A percentile compares a stretch with the other conserved stretches of the same genome.
Conservation (phyloP, 2,888 invertebrate genomes). For the Furcula furcula region DNA sequence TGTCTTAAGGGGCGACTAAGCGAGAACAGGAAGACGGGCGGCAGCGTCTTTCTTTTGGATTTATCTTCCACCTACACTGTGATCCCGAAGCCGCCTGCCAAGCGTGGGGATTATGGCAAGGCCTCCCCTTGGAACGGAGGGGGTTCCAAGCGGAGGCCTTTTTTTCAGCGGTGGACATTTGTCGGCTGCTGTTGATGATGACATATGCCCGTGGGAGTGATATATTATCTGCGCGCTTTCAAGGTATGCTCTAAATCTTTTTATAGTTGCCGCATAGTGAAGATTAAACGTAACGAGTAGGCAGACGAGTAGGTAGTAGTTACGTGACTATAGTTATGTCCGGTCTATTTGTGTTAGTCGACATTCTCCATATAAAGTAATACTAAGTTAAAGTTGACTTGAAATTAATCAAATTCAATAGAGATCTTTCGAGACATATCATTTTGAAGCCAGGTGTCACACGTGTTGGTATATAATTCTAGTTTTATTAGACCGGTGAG, state of each 20-base stretch:
- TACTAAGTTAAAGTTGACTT: constrained; percentile 4
- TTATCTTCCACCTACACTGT: no score
- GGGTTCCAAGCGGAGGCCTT: no score
- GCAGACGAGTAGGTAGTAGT: neutral
- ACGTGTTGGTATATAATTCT: constrained; percentile 1
- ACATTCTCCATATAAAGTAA: constrained; percentile 3
- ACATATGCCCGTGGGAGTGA: neutral
- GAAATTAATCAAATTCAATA: constrained; percentile 1
- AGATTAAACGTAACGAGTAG: constrained; percentile 1
- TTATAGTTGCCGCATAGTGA: neutral
- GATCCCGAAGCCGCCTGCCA: no score
- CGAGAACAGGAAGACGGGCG: no score
- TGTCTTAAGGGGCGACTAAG: no score
- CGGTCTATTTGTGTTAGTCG: constrained; percentile 1
- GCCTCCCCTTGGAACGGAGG: no score
- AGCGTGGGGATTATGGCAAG: no score
- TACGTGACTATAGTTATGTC: constrained; percentile 1
- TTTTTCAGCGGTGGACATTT: no score
- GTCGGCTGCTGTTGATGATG: no score
- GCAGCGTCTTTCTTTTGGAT: no score
- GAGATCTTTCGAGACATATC: neutral
- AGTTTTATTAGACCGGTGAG: neutral
- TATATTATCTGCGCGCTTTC: neutral
- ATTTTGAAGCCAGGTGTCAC: neutral
- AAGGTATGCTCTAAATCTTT: neutral